phyloP scores from a whole-genome alignment of 2,113 vertebrate genomes.

The Dolichotis patagonum region DNA sequence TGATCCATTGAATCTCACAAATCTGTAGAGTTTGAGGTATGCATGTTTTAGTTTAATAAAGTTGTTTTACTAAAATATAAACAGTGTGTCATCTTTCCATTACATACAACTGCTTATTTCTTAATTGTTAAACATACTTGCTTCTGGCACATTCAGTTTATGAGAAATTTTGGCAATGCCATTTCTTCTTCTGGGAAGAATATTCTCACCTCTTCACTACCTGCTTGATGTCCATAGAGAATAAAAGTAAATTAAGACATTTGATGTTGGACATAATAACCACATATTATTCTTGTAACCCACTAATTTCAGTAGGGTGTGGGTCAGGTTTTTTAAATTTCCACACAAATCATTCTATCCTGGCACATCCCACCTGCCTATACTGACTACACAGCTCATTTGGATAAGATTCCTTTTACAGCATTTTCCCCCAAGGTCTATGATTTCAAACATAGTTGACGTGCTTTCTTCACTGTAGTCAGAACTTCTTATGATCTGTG shows the following conservation, averaged over 20 bases:
- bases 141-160: neutral
- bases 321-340: conserved; percentile 66
- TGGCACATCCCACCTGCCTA: conserved; percentile 47
- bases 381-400: conserved; percentile 49
- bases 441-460: conserved; percentile 61
- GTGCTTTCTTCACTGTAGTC: conserved; percentile 70
- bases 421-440: neutral
- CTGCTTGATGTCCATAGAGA: conserved; percentile 41
- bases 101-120: neutral
- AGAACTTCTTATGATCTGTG: conserved; percentile 49
- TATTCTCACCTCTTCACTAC: conserved; percentile 22
- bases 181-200: neutral
- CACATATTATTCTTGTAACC: conserved; percentile 32
- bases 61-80: neutral
- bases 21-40: neutral
- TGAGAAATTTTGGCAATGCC: neutral
- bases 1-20: neutral
- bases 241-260: conserved; percentile 50
- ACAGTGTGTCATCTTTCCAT: neutral
- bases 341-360: conserved; percentile 67
- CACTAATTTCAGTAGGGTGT: conserved; percentile 41
- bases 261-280: conserved; percentile 5
- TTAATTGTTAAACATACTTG: neutral
- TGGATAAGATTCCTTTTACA: conserved; percentile 44
- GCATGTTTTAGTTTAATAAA: neutral